Base-by-base conservation (phyloP, 2,113 vertebrate genomes). In the Halcyon senegalensis region DNA sequence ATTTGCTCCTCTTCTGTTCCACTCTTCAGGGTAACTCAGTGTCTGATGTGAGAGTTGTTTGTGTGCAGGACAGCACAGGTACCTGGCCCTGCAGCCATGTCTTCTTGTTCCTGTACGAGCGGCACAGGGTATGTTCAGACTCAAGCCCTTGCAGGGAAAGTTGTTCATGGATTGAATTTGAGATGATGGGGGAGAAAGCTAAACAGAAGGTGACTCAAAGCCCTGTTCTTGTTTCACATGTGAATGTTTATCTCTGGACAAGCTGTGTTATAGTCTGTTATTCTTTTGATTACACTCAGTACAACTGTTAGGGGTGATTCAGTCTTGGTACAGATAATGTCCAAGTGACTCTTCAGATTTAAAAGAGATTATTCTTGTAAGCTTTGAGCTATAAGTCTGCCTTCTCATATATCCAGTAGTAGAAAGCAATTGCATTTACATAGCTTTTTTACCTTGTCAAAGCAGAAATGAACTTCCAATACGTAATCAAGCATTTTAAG, bases 261-360 rank as follows among this genome's bases (percentile, higher is more conserved):
- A 81, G 60, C 62, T 95, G 68, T 60, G 50, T 76, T 91, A 44
- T 15, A 51, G 58, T 85, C 81, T 81, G 68, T 67, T 64, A 27
- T 19, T 48, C 50, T 90, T 93, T 51, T 77, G 51, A 25, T 83
- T 83, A 91, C 73, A 91, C 94, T 97, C 95, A 96, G 93, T 95
- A 94, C 95, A 95, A 86, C 89, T 85, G 68, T 91, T 95, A 96
- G 97, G 97, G 94, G 96, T 96, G 95, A 97, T 96, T 98, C 94
- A 97, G 94, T 84, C 87, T 94, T 85, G 23, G 33, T 74, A 64
- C n/a, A 88, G 67, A 82, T 93, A 95, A 94, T 78, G 55, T 97
- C 96, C 89, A 96, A 97, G 93, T 80, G 96, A 93, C 76, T 87
- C 60, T 86, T 73, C 73, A 82, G 94, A 96, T 94, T 95, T 91